Base-by-base conservation (phyloP, 2,113 vertebrate species). In the Chionodraco myersi region DNA sequence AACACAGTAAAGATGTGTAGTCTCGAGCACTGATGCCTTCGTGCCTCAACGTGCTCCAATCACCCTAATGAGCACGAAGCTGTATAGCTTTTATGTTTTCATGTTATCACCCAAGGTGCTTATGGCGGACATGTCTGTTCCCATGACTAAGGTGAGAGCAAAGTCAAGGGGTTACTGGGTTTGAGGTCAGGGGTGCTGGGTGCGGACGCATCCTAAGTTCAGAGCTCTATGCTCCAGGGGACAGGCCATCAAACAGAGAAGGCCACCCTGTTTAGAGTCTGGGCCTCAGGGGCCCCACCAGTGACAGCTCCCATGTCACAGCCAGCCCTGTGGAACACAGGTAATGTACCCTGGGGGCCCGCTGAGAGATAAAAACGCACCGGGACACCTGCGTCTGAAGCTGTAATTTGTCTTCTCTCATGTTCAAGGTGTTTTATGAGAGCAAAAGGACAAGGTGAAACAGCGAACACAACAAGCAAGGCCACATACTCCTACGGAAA, bases 351-450 rank as follows among this genome's bases (percentile, higher is more conserved):
- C 91, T 44, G 76, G 79, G 90, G 91, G 82, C 76, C 79, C 47
- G 74, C 80, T 80, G 78, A 83, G 77, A 85, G 79, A 88, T 81
- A 89, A 83, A 84, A 87, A 83, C 59, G 51, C 74, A 89, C 81
- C 30, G 47, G 83, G 88, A 94, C 93, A 95, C 93, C 94, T 94
- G 93, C 63, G 85, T 92, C 82, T 90, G 86, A 90, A 90, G 91
- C 90, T 91, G 92, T 94, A 93, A 95, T 95, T 95, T 94, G 95
- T 94, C 93, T 94, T 93, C 84, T 89, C 90, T 91, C 89, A 85
- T 94, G 94, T 94, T 94, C 90, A 90, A 92, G 88, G 89, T 93
- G 93, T 94, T 94, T 95, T 94, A 94, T 93, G 91, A 94, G 91
- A 88, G 87, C 87, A 84, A 83, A 82, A 93, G 84, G 89, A 94